A percentile compares a stretch with the other conserved stretches of the same genome.
Evolutionary conservation across 2,888 invertebrate genomes (phyloP).

Genomic region (Macrophya alboannulata): DNA sequence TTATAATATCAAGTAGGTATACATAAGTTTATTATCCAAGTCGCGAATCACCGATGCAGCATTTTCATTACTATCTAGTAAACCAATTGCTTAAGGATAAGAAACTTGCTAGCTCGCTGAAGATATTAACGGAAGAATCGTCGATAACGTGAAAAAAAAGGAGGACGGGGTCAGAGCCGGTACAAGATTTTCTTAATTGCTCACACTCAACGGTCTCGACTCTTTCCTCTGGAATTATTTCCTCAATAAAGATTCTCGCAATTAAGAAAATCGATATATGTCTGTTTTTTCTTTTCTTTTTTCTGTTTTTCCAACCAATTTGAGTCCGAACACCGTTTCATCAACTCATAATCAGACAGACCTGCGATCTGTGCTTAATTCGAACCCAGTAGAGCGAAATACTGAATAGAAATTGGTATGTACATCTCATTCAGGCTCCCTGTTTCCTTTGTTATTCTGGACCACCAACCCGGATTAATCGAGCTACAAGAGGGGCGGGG

Average conservation of each 20-base stretch:
- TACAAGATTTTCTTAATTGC: constrained; percentile 23
- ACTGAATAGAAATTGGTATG: not conserved
- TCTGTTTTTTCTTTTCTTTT: not conserved
- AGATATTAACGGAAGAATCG: constrained; percentile 9
- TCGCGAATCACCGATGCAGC: constrained; percentile 17
- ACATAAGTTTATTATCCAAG: constrained; percentile 6
- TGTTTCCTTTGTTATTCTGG: constrained; percentile 22
- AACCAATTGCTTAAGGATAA: constrained; percentile 18
- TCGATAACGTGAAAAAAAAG: not conserved
- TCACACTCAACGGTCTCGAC: not conserved
- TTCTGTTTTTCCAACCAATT: not conserved
- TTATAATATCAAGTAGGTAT: not conserved
- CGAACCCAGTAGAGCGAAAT: not conserved
- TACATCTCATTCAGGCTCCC: constrained; percentile 2
- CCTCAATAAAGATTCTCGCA: constrained; percentile 7
- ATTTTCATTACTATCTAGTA: not conserved
- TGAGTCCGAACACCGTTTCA: not conserved
- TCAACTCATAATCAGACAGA: constrained; percentile 19
- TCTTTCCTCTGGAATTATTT: constrained; percentile 1
- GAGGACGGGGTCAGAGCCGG: constrained; percentile 10
- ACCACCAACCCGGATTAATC: not conserved
- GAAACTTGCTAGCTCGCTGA: not conserved
- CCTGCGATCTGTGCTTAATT: not conserved
- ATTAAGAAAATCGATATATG: not conserved
- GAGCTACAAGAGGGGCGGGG: not conserved